Evolutionary conservation across 2,113 vertebrate species (phyloP).

Genomic region (Python bivittatus): DNA sequence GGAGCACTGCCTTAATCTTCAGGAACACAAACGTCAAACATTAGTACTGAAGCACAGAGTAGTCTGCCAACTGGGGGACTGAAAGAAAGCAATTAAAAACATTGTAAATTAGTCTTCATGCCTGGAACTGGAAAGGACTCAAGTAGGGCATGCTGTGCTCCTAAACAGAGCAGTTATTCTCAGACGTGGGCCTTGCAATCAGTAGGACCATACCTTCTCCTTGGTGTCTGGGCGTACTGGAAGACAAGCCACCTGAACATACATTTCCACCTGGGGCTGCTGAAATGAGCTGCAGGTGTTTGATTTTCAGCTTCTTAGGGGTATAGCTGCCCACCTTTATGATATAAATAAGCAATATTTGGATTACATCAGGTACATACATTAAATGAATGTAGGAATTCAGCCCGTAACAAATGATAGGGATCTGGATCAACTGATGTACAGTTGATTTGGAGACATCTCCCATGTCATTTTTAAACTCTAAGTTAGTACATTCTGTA

Average conservation of each 20-base stretch:
- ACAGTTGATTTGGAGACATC: background rate
- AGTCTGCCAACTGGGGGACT: conserved; percentile 44
- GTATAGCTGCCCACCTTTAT: background rate
- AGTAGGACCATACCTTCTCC: conserved; percentile 1
- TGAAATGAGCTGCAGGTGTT: conserved; percentile 20
- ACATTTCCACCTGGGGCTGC: background rate
- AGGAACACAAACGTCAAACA: conserved; percentile 40
- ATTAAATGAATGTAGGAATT: background rate
- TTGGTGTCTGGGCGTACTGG: background rate
- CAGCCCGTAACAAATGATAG: background rate
- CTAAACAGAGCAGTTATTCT: conserved; percentile 32
- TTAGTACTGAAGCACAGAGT: conserved; percentile 21
- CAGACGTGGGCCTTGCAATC: conserved; percentile 29
- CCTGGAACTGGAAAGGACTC: conserved; percentile 43
- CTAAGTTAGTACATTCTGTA: background rate
- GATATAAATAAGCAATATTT: background rate
- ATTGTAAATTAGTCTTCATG: conserved; percentile 53
- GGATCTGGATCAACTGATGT: background rate
- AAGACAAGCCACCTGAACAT: background rate
- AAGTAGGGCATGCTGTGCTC: conserved; percentile 39
- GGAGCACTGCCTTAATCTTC: conserved; percentile 33
- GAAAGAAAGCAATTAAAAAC: conserved; percentile 62
- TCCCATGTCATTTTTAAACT: background rate
- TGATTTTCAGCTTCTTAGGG: background rate
- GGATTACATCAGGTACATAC: background rate